Evolutionary conservation across 2,113 vertebrate genomes (phyloP).

Genomic region (Corythaixoides concolor): DNA sequence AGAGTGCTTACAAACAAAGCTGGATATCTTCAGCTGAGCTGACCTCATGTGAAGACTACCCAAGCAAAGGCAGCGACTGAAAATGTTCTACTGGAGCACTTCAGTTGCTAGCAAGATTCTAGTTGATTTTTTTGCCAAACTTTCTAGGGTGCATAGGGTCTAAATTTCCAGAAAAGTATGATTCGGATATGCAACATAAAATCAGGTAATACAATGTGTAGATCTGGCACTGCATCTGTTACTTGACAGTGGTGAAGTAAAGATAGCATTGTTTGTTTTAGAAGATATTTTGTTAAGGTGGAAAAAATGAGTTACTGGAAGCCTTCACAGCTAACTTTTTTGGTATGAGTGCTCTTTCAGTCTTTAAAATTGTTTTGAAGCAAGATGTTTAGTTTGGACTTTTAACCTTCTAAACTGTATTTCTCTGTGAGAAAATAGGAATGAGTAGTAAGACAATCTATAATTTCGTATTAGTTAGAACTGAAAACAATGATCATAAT

Average conservation of each 20-base stretch:
- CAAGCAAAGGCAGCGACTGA: background rate
- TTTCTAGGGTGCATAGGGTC: background rate
- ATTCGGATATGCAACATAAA: background rate
- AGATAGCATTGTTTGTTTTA: background rate
- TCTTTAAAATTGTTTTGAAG: background rate
- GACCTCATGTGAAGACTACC: background rate
- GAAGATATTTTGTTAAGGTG: background rate
- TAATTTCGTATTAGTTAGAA: background rate
- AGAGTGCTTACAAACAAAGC: background rate
- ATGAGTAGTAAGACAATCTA: background rate
- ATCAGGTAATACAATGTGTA: background rate
- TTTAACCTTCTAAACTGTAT: background rate
- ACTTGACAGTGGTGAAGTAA: background rate
- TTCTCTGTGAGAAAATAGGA: background rate
- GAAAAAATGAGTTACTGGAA: background rate
- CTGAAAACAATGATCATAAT: background rate
- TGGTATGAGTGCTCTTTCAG: background rate
- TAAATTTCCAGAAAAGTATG: background rate
- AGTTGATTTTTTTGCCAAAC: background rate
- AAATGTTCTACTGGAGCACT: background rate
- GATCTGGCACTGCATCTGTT: background rate
- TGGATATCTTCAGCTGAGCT: background rate
- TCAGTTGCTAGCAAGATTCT: background rate
- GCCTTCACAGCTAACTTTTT: background rate
- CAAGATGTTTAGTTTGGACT: background rate